A percentile compares a stretch with the other conserved stretches of the same genome.
phyloP scores from a whole-genome alignment of 1,140 invertebrate species.

The Drosophila oshimai region DNA sequence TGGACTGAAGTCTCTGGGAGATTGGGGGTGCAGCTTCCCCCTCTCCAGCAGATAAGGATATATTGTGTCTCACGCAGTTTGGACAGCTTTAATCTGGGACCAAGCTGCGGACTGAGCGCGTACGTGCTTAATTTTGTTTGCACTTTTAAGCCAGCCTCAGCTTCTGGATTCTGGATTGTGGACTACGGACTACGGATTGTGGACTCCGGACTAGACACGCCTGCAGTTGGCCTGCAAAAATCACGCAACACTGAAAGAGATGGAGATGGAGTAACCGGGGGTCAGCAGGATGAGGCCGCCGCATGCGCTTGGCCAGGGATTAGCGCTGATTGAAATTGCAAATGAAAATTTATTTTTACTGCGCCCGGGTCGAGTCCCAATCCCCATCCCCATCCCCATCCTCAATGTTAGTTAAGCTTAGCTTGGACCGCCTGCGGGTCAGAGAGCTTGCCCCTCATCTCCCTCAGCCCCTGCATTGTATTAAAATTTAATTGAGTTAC shows the following conservation, averaged over 20 bases:
- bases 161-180: too few relatives aligned
- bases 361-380: constrained; percentile 31
- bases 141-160: constrained; percentile 70
- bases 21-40: background rate
- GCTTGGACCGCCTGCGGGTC: constrained; percentile 44
- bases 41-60: constrained; percentile 69
- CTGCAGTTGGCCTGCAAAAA: constrained; percentile 80
- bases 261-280: constrained; percentile 3
- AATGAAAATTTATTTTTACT: constrained; percentile 82
- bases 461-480: constrained; percentile 38
- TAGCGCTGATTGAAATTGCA: constrained; percentile 82
- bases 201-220: constrained; percentile 31
- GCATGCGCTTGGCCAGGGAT: constrained; percentile 79
- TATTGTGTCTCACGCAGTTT: constrained; percentile 80
- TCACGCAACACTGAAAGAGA: constrained; percentile 52
- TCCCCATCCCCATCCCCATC: too few relatives aligned
- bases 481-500: constrained; percentile 82
- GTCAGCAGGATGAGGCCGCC: constrained; percentile 30
- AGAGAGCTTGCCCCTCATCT: background rate
- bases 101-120: constrained; percentile 55
- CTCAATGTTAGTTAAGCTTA: constrained; percentile 71
- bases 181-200: constrained; percentile 19
- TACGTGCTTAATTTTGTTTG: constrained; percentile 82
- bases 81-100: constrained; percentile 76
- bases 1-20: constrained; percentile 25